Percentiles rank a stretch among this genome's conserved stretches.
Evolutionary conservation across 2,113 vertebrate genomes (phyloP).

Genomic region (Hepsetus odoe): DNA sequence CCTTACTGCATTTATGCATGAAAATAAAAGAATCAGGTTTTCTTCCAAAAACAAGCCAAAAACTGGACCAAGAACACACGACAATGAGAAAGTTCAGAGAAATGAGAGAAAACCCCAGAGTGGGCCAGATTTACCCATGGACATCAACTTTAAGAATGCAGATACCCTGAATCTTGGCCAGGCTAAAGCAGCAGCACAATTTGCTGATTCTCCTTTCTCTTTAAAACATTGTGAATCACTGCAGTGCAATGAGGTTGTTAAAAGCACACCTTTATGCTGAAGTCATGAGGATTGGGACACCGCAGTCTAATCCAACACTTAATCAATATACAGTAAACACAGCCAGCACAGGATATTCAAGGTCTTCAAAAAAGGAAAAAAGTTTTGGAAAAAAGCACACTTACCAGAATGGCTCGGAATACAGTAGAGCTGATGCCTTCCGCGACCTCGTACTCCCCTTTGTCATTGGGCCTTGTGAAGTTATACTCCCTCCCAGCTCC

Average conservation of each 20-base stretch:
- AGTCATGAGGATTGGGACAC: slow-evolving; percentile 27
- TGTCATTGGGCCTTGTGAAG: slow-evolving; percentile 96
- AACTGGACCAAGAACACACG: not conserved
- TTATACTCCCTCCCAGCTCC: slow-evolving; percentile 96
- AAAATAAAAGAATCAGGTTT: not conserved
- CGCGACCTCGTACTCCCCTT: slow-evolving; percentile 96
- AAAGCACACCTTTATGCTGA: not conserved
- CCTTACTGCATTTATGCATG: too few species aligned
- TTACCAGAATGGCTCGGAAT: slow-evolving; percentile 96
- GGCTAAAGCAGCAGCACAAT: not conserved
- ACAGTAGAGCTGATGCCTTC: slow-evolving; percentile 97
- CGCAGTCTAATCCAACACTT: slow-evolving; percentile 36
- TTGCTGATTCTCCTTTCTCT: not conserved
- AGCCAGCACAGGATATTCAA: slow-evolving; percentile 22
- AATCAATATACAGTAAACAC: slow-evolving; percentile 26
- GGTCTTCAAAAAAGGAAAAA: slow-evolving; percentile 6
- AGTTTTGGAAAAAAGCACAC: slow-evolving; percentile 37
- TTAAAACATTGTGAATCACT: not conserved
- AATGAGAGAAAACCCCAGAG: not conserved
- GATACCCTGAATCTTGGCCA: not conserved
- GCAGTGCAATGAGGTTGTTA: not conserved
- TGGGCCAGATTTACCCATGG: not conserved
- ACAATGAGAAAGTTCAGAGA: not conserved
- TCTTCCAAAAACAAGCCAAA: too few species aligned
- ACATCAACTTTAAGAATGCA: not conserved